Evolutionary conservation across 2,797 vertebrate species (phyloP).

Genomic region (Sebastes itinus): DNA sequence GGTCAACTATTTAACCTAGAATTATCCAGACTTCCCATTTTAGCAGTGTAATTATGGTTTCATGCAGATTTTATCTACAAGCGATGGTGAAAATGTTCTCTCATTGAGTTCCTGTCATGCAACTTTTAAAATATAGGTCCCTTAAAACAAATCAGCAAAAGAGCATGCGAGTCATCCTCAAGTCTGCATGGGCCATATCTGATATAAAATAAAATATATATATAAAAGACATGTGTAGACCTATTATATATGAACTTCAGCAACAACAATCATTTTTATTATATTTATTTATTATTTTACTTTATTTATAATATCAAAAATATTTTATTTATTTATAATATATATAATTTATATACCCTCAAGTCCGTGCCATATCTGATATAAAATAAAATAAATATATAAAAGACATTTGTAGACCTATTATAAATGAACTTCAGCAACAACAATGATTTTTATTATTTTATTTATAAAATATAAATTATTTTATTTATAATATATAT

Average conservation of each 20-base stretch:
- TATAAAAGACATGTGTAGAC: background rate
- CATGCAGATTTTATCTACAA: background rate
- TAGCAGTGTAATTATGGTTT: background rate
- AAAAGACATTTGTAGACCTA: background rate
- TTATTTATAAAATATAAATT: background rate
- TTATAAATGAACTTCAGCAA: background rate
- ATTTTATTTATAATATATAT: too few relatives aligned
- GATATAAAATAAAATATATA: background rate
- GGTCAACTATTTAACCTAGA: background rate
- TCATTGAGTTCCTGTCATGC: background rate
- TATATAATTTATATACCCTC: too few relatives aligned
- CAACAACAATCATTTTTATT: background rate
- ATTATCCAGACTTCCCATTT: background rate
- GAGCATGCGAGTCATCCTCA: background rate
- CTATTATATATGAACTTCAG: background rate
- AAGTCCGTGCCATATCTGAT: background rate
- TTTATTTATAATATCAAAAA: too few relatives aligned
- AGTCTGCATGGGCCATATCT: background rate
- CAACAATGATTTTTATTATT: background rate
- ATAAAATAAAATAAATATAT: background rate
- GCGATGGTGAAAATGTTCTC: background rate
- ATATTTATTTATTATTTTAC: background rate
- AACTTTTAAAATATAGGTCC: background rate
- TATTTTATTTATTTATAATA: too few relatives aligned
- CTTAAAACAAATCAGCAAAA: background rate